Evolutionary conservation across 1,140 invertebrate genomes (phyloP).

Genomic region (Psix sp.): DNA sequence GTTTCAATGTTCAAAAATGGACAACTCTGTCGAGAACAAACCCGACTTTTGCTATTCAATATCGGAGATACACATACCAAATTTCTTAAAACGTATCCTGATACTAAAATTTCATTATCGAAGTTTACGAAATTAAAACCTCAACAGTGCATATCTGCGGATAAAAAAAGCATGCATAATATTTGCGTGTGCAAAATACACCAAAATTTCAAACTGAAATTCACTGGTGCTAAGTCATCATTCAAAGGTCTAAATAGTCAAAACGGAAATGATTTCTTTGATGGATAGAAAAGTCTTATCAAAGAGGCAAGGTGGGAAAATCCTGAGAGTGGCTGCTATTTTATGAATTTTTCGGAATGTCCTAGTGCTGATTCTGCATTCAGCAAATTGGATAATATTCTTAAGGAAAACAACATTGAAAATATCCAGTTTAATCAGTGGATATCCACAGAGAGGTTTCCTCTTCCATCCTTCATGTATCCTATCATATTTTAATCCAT

Average conservation of each 20-base stretch:
- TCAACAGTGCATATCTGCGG: conserved; percentile 19
- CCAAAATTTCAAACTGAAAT: conserved; percentile 5
- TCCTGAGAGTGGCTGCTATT: conserved; percentile 6
- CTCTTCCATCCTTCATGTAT: conserved; percentile 2
- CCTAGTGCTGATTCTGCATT: conserved; percentile 1
- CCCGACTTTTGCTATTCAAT: conserved; percentile 18
- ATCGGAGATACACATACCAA: conserved; percentile 5
- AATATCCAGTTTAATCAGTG: conserved; percentile 24
- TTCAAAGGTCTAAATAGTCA: conserved; percentile 1
- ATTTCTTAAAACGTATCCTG: conserved; percentile 24
- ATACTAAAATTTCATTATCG: conserved; percentile 33
- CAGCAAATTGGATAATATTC: conserved; percentile 7
- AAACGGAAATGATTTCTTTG: not conserved
- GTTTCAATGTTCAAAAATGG: conserved; percentile 19
- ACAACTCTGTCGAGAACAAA: conserved; percentile 21
- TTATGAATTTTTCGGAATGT: conserved; percentile 4
- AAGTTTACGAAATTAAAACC: conserved; percentile 41
- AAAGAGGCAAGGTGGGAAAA: conserved; percentile 10
- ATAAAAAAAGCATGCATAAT: conserved; percentile 4
- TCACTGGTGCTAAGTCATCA: not conserved
- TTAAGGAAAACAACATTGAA: conserved; percentile 8
- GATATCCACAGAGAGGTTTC: conserved; percentile 24
- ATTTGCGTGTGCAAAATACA: conserved; percentile 2
- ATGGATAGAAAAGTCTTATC: conserved; percentile 9
- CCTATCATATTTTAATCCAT: conserved; percentile 9